Percentiles rank a stretch among this genome's conserved stretches.
phyloP scores from a whole-genome alignment of 2,888 invertebrate species.

The Dione vanillae region DNA sequence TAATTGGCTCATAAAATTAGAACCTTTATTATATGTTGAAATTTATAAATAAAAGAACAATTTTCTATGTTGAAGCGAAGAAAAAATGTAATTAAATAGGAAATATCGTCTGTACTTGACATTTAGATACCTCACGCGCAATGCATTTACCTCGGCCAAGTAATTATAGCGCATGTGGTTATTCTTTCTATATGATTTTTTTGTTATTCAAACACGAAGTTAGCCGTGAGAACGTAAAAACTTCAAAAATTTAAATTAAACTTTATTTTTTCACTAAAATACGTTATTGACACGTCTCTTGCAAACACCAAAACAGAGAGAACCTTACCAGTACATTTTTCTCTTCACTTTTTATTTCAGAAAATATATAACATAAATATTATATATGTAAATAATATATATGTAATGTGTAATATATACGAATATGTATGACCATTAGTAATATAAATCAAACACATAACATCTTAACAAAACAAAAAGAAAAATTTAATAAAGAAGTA shows the following conservation, averaged over 20 bases:
- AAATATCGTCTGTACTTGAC: slow-evolving; percentile 58
- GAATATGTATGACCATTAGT: no score
- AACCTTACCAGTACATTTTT: no score
- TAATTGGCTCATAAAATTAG: slow-evolving; percentile 1
- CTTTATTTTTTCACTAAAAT: not conserved
- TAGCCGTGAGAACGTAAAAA: slow-evolving; percentile 11
- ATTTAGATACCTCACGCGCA: slow-evolving; percentile 56
- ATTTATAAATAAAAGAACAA: slow-evolving; percentile 28
- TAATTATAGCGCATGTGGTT: slow-evolving; percentile 46
- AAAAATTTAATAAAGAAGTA: no score
- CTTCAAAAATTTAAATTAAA: not conserved
- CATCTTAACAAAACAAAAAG: no score
- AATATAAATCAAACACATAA: no score
- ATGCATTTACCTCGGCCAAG: slow-evolving; percentile 45
- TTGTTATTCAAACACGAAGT: slow-evolving; percentile 13
- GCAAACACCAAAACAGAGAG: not conserved
- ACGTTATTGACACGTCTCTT: not conserved
- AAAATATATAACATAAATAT: not conserved
- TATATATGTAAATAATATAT: no score
- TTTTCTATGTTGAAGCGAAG: slow-evolving; percentile 45
- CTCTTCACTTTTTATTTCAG: no score
- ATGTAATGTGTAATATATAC: no score
- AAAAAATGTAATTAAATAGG: slow-evolving; percentile 56
- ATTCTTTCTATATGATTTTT: slow-evolving; percentile 39
- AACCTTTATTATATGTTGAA: slow-evolving; percentile 13